phyloP scores from a whole-genome alignment of 2,888 invertebrate genomes.

The Panzeria rudis region DNA sequence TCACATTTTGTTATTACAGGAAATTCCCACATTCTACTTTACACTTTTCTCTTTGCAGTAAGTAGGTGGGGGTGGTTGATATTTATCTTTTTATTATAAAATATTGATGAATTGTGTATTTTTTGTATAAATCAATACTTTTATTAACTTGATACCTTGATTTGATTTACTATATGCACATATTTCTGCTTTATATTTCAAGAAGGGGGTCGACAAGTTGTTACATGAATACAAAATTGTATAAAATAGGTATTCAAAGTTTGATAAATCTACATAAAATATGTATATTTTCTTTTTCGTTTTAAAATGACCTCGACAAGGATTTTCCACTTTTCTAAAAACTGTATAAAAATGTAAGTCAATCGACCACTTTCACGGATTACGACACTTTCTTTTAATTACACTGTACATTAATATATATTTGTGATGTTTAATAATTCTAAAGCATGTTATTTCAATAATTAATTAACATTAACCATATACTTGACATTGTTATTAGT shows the following conservation, averaged over 20 bases:
- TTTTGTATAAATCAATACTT: slow-evolving; percentile 67
- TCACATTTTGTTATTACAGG: slow-evolving; percentile 62
- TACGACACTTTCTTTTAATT: slow-evolving; percentile 25
- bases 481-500: slow-evolving; percentile 27
- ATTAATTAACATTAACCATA: slow-evolving; percentile 7
- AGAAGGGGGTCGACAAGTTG: slow-evolving; percentile 69
- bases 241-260: neutral
- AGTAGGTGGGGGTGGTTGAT: slow-evolving; percentile 25
- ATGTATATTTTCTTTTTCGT: neutral
- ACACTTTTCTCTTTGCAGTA: slow-evolving; percentile 11
- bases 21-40: slow-evolving; percentile 47
- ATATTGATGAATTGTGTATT: slow-evolving; percentile 45
- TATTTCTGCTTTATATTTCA: neutral
- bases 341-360: slow-evolving; percentile 2
- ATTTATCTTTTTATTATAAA: slow-evolving; percentile 25
- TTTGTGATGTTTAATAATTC: neutral
- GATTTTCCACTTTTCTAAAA: slow-evolving; percentile 26
- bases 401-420: neutral
- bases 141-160: slow-evolving; percentile 41
- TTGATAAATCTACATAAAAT: neutral
- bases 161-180: neutral
- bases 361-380: slow-evolving; percentile 45
- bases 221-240: slow-evolving; percentile 46
- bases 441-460: neutral
- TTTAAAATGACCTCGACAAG: slow-evolving; percentile 52